Conservation (phyloP, 1,140 invertebrate genomes). For the Aporrectodea caliginosa region DNA sequence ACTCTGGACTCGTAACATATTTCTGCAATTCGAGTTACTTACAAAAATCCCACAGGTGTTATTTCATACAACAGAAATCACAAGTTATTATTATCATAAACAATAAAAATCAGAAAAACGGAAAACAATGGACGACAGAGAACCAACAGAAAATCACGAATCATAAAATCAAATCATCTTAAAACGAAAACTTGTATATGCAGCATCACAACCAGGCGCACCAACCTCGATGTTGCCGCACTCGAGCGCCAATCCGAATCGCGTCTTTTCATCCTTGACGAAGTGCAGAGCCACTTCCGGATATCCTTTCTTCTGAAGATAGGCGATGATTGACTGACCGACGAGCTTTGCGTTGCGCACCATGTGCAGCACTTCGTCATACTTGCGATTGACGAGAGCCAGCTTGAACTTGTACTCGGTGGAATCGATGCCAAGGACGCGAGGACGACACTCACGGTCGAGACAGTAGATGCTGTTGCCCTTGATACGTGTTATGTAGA, state of each 20-base stretch:
- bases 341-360: conserved; percentile 92
- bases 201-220: too few species aligned
- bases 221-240: conserved; percentile 98
- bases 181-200: too few species aligned
- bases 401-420: conserved; percentile 99
- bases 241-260: conserved; percentile 92
- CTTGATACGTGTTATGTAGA: conserved; percentile 92
- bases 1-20: too few species aligned
- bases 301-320: conserved; percentile 98
- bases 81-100: too few species aligned
- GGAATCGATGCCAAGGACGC: conserved; percentile 88
- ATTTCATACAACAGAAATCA: too few species aligned
- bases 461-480: conserved; percentile 87
- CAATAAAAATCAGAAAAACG: too few species aligned
- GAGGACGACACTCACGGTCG: conserved; percentile 84
- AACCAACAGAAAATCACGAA: too few species aligned
- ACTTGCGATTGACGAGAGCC: conserved; percentile 91
- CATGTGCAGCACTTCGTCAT: conserved; percentile 98
- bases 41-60: too few species aligned
- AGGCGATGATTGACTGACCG: conserved; percentile 98
- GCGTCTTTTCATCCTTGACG: conserved; percentile 97
- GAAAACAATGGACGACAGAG: too few species aligned
- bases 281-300: conserved; percentile 99
- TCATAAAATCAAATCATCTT: too few species aligned
- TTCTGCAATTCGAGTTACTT: too few species aligned